Evolutionary conservation across 2,888 invertebrate genomes (phyloP), one percentile per base, ranked within the genome.

Genomic region (Drosophila setosimentum): DNA sequence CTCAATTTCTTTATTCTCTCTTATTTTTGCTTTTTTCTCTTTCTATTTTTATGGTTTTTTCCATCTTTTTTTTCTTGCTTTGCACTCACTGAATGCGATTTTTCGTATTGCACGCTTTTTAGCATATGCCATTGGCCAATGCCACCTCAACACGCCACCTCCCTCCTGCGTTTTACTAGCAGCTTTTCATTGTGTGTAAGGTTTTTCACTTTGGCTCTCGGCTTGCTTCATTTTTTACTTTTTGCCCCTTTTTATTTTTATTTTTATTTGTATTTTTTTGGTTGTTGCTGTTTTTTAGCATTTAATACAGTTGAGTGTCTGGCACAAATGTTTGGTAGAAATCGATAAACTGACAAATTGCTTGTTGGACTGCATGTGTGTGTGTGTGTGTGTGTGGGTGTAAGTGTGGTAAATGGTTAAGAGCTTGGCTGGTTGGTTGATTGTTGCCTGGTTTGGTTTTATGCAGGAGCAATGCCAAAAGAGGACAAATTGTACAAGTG

Each of bases 271-370:
- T 24, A 30, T 65, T 59, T 32, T 58, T 37, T 66, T 62, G 53
- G 57, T 72, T 89, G 77, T 82, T 84, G 85, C 82, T 87, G 84
- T 90, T 87, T 87, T 87, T 90, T 87, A 90, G 91, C 87, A 87
- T 87, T 87, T 87, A 87, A 87, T 87, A 90, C 87, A 87, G 89
- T 87, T 86, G 91, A 89, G 90, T 86, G 86, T 87, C 87, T 87
- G 91, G 91, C 87, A 90, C 87, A 90, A 87, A 87, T 87, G 89
- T 87, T 87, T 87, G 91, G 87, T 87, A 89, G 87, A 90, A 87
- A 91, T 91, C 91, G 92, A 91, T 91, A 91, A 91, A 91, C 90
- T 91, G 91, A 91, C 91, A 91, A 91, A 91, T 91, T 91, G 91
- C 87, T 88, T 89, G 89, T 91, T 90, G 90, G 79, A 68, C 70